A percentile compares a stretch with the other conserved stretches of the same genome.
These are phyloP conservation scores for Syngnathus acus DNA, from an alignment of 2,797 vertebrate genomes.

Conservation along the genomic window DNA sequence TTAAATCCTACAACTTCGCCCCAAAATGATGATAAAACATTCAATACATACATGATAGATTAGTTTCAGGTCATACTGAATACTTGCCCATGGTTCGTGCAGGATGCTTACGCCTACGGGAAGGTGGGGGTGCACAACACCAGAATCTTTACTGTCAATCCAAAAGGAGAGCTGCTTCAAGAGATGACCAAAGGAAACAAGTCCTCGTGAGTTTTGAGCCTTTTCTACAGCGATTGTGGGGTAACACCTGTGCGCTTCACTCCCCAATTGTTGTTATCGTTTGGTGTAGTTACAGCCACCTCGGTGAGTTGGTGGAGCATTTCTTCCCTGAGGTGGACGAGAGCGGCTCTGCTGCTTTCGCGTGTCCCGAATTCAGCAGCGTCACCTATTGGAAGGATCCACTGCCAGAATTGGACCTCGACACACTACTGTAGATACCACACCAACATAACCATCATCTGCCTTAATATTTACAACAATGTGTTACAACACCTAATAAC, in stretches of 20 bases:
- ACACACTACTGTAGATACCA: slow-evolving; percentile 47
- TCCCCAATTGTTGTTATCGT: slow-evolving; percentile 3
- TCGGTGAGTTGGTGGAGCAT: slow-evolving; percentile 84
- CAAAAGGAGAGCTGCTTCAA: slow-evolving; percentile 88
- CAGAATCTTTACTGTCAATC: slow-evolving; percentile 88
- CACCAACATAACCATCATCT: neutral
- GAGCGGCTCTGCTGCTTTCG: slow-evolving; percentile 49
- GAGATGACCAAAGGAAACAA: slow-evolving; percentile 82
- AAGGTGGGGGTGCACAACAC: slow-evolving; percentile 80
- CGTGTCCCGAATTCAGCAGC: slow-evolving; percentile 78
- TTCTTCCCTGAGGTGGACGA: slow-evolving; percentile 77
- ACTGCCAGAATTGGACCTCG: slow-evolving; percentile 64
- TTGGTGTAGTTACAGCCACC: slow-evolving; percentile 74
- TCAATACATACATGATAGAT: too few species aligned
- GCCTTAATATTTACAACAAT: slow-evolving; percentile 3
- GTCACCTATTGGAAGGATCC: slow-evolving; percentile 79
- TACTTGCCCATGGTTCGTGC: slow-evolving; percentile 15
- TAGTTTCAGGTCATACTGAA: neutral
- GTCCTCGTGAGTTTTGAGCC: slow-evolving; percentile 77
- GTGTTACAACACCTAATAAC: neutral
- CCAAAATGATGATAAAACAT: too few species aligned
- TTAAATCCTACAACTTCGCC: too few species aligned
- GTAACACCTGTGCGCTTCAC: neutral
- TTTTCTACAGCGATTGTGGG: neutral
- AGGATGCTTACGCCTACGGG: slow-evolving; percentile 88